Evolutionary conservation across 2,797 vertebrate species (phyloP), one percentile per base, ranked within the genome.

Genomic region (Anabacerthia variegaticeps): DNA sequence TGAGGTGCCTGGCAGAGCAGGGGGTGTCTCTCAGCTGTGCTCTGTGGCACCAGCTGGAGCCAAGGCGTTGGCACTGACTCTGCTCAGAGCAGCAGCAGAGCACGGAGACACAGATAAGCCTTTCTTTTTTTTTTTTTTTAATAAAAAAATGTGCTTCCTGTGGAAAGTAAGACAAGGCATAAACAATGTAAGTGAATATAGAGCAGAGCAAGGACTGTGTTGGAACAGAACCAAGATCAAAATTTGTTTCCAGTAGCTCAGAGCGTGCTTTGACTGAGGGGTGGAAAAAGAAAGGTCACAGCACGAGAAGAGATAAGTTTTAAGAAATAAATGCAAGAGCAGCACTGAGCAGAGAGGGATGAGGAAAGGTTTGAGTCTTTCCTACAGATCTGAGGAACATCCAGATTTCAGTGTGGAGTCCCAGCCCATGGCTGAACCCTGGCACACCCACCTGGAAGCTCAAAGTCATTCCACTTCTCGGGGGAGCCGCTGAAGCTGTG

Each of bases 381-480:
- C 48, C 73, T 63, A 3, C 10, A 3, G 3, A 16, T 46, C 49
- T 88, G 76, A 66, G 28, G 44, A 76, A 51, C 34, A 77, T 51
- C 34, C 1, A 2, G 6, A 7, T 58, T 56, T 34, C 55, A 52
- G 13, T 49, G 23, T 72, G 23, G n/a, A 87, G 32, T 3, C 11
- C 51, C 56, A 79, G 46, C 43, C 58, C 15, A n/a, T 6, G 30
- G 41, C 1, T 24, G 6, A 20, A 27, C 8, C 19, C 7, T 49
- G 6, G 49, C 9, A 16, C 14, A 32, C 2, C 97, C 96, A 99
- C 99, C 99, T 88, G 99, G 99, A 89, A 99, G 99, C 95, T 99
- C 99, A 87, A 99, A 99, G 66, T 99, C 99, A 0, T 98, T 98
- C 99, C 99, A 99, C 82, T 99, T 99, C 96, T 99, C 99, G 0